Evolutionary conservation across 2,797 vertebrate species (phyloP).

Genomic region (Liparis tanakae): DNA sequence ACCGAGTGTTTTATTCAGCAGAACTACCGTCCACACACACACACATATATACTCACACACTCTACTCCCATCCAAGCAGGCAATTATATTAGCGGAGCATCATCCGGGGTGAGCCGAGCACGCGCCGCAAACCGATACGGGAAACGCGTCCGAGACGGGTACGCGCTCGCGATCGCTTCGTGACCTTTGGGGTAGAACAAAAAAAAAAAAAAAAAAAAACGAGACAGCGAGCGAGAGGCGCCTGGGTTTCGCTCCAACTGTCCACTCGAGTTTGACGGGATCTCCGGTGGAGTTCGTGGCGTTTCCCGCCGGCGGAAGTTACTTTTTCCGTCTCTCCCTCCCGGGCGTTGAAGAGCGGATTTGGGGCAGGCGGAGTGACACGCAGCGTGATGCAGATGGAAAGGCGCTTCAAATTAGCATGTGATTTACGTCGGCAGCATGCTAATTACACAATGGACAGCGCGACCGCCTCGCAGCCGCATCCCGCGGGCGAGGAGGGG

Average conservation of each 20-base stretch:
- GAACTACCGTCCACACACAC: slow-evolving; percentile 41
- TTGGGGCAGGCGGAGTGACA: slow-evolving; percentile 40
- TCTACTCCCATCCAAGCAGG: slow-evolving; percentile 23
- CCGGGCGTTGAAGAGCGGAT: slow-evolving; percentile 10
- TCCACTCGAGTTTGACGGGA: slow-evolving; percentile 46
- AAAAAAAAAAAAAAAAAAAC: neutral
- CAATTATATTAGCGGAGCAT: slow-evolving; percentile 44
- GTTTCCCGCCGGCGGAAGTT: neutral
- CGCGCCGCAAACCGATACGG: slow-evolving; percentile 19
- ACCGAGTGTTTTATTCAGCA: slow-evolving; percentile 26
- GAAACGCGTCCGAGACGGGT: slow-evolving; percentile 45
- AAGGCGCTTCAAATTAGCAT: slow-evolving; percentile 25
- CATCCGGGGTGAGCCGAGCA: slow-evolving; percentile 43
- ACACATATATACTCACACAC: slow-evolving; percentile 32
- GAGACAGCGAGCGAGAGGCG: slow-evolving; percentile 20
- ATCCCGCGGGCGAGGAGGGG: neutral
- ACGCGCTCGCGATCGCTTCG: slow-evolving; percentile 11
- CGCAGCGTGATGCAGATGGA: slow-evolving; percentile 36
- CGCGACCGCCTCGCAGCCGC: slow-evolving; percentile 28
- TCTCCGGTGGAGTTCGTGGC: slow-evolving; percentile 24
- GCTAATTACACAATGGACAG: slow-evolving; percentile 51
- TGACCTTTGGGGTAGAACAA: slow-evolving; percentile 50
- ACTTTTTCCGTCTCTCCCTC: neutral
- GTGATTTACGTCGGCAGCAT: slow-evolving; percentile 38
- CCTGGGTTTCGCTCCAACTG: slow-evolving; percentile 41